Percentiles rank a stretch among this genome's conserved stretches.
phyloP scores from a whole-genome alignment of 2,113 vertebrate genomes.

The Regulus satrapa region DNA sequence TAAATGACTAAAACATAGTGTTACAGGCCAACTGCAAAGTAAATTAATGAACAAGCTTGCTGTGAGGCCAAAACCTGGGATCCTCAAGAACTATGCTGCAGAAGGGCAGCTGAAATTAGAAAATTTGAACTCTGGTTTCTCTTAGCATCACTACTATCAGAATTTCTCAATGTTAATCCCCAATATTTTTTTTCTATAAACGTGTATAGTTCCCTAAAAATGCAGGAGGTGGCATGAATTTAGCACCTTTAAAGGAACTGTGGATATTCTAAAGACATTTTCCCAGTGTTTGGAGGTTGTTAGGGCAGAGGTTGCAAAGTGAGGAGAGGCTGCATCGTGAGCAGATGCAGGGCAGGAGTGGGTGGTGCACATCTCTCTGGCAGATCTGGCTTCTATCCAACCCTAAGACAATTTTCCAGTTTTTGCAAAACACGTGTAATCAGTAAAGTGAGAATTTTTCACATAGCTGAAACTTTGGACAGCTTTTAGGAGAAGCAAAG shows the following conservation, averaged over 20 bases:
- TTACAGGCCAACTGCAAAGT: not conserved
- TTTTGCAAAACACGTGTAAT: not conserved
- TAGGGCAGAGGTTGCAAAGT: not conserved
- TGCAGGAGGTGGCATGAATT: not conserved
- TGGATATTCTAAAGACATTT: not conserved
- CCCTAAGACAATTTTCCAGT: not conserved
- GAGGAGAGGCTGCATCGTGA: accelerated
- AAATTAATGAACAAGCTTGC: not conserved
- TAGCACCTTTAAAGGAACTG: not conserved
- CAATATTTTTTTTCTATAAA: accelerated
- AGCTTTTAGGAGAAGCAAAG: not conserved
- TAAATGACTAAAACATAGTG: constrained; percentile 2
- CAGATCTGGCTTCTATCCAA: not conserved
- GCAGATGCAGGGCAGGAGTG: not conserved
- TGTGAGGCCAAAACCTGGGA: not conserved
- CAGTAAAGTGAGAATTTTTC: not conserved
- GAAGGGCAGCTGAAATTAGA: not conserved
- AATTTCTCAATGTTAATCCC: not conserved
- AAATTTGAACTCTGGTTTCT: not conserved
- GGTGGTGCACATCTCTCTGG: not conserved
- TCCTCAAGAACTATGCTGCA: not conserved
- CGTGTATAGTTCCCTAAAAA: not conserved
- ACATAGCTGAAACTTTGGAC: not conserved
- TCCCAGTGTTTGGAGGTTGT: not conserved
- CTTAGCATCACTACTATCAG: not conserved